Base-by-base conservation (phyloP, 2,797 vertebrate species). In the Chelidonichthys spinosus region DNA sequence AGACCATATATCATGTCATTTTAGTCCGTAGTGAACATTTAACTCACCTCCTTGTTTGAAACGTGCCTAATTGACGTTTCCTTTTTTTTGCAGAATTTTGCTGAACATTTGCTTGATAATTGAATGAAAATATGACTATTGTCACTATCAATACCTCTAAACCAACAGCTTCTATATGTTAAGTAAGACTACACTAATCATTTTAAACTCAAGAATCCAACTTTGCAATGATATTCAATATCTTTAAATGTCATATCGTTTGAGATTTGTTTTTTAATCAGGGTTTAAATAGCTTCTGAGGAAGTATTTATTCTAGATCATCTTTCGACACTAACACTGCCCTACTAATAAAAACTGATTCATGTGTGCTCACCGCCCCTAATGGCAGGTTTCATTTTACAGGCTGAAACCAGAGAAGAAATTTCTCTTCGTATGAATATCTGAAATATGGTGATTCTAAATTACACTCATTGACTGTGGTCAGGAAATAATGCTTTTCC, bases 401-500 rank as follows among this genome's bases (percentile, higher is more conserved):
- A 63, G 46, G 39, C 18, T 59, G 40, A 66, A 65, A 33, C 25
- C 17, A 47, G 55, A 50, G 18, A 17, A 44, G 4, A 76, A 58
- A 13, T 40, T 14, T 61, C 74, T 66, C 37, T 70, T 40, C 73
- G 78, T 56, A 65, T 62, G 72, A 72, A 81, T 74, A 79, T 74
- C 53, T 72, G n/a, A 78, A 61, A 81, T 72, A 50, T 61, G 63
- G 76, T 68, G 13, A 70, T 78, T 83, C 40, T 67, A 56, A 72
- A 79, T 83, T 61, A 74, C 68, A 76, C 79, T 77, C 8, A 75
- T 81, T 84, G 60, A 63, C 72, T 59, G 66, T 58, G 72, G 65
- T 74, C 72, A 49, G 76, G 74, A 74, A 61, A 85, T 60, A 65
- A 82, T 83, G 70, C 44, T 71, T 73, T 82, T 58, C 59, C 70